Evolutionary conservation across 2,888 invertebrate genomes (phyloP).

Genomic region (Actias luna): DNA sequence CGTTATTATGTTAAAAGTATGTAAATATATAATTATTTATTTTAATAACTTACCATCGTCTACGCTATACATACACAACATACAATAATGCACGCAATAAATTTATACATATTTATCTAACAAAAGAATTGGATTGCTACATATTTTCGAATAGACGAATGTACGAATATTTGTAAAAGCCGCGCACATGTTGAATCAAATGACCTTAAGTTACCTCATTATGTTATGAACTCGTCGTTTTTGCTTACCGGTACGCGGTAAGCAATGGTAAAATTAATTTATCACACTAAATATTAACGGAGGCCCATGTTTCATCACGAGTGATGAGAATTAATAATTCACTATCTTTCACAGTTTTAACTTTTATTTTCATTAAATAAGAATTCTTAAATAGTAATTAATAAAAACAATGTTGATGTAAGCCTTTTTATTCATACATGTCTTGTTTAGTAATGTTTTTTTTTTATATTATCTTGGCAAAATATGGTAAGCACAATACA

Average conservation of each 20-base stretch:
- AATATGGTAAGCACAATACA: too few species aligned
- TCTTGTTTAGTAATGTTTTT: too few species aligned
- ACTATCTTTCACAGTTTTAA: neutral
- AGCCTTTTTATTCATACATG: too few species aligned
- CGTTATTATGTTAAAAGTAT: neutral
- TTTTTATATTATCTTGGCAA: too few species aligned
- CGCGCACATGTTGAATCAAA: conserved; percentile 13
- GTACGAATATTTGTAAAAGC: neutral
- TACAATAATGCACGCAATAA: neutral
- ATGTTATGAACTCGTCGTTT: neutral
- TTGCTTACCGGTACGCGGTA: neutral
- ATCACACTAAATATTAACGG: neutral
- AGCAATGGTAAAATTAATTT: neutral
- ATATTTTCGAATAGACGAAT: neutral
- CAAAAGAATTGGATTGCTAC: neutral
- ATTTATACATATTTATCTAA: neutral
- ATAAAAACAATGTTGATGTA: too few species aligned
- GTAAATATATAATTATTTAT: neutral
- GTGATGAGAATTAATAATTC: neutral
- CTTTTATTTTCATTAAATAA: neutral
- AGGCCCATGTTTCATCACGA: neutral
- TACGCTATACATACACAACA: neutral
- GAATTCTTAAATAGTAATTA: too few species aligned
- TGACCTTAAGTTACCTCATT: conserved; percentile 11
- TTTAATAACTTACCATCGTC: neutral